Evolutionary conservation across 2,113 vertebrate genomes (phyloP).

Genomic region (Entomyzon cyanotis): DNA sequence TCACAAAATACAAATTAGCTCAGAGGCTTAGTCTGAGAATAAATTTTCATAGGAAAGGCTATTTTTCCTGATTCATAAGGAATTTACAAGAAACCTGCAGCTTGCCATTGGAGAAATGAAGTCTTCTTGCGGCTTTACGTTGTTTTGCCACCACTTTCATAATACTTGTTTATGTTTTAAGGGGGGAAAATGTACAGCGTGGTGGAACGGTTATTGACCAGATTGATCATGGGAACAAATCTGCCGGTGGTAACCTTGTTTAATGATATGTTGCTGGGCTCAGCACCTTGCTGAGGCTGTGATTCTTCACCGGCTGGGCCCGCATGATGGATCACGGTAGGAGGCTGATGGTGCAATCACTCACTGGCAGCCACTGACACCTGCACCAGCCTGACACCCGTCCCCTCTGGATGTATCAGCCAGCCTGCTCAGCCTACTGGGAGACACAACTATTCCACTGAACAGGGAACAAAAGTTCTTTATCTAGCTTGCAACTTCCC

Average conservation of each 20-base stretch:
- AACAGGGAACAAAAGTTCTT: constrained; percentile 73
- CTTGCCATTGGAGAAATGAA: constrained; percentile 54
- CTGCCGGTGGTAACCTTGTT: constrained; percentile 89
- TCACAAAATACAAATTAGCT: constrained; percentile 66
- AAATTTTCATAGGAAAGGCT: constrained; percentile 42
- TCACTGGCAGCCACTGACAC: constrained; percentile 86
- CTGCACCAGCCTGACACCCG: constrained; percentile 87
- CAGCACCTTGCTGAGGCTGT: constrained; percentile 83
- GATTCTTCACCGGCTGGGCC: constrained; percentile 83
- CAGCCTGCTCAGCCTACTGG: constrained; percentile 77
- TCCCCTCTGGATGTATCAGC: constrained; percentile 81
- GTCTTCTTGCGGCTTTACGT: constrained; percentile 28
- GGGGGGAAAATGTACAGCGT: constrained; percentile 51
- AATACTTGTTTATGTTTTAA: constrained; percentile 72
- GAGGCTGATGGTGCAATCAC: constrained; percentile 97
- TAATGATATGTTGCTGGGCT: constrained; percentile 91
- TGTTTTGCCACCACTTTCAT: constrained; percentile 59
- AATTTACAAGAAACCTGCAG: constrained; percentile 42
- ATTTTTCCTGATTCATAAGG: constrained; percentile 65
- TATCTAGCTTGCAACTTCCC: constrained; percentile 54
- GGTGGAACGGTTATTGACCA: constrained; percentile 81
- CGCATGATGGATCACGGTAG: constrained; percentile 95
- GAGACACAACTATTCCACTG: constrained; percentile 77
- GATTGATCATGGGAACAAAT: constrained; percentile 87
- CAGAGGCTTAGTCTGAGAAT: constrained; percentile 37